Evolutionary conservation across 2,113 vertebrate genomes (phyloP), one percentile per base, ranked within the genome.

Genomic region (Polypterus senegalus): DNA sequence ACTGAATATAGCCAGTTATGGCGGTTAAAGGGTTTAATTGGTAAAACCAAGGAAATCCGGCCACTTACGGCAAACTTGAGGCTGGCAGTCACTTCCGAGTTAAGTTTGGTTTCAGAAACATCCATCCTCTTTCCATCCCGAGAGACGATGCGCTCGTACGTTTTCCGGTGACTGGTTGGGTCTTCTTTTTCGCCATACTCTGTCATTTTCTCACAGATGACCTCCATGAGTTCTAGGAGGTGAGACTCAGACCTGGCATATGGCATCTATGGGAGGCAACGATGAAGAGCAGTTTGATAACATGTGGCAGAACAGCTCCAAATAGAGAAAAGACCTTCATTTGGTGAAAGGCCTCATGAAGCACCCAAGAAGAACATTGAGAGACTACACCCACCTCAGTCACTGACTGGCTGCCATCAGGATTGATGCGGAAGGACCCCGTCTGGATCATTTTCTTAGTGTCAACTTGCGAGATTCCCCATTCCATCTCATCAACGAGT

Each of bases 401-500:
- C 6, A 94, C 82, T 0, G 92, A 95, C 73, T 97, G 94, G 75
- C 89, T 94, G 68, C 95, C 95, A 5, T 98, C 93, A 0, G 93
- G 94, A 69, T 97, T 97, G 79, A 98, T 95, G 53, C 92, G 83
- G 73, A 94, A 98, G 1, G 94, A 96, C 61, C 93, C 93, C 9
- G 92, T 91, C 78, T 97, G 91, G 78, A 94, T 93, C 73, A 86
- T 93, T 76, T 93, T 98, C 77, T 89, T 89, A 44, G 92, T 92
- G 58, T 98, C 94, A 3, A 94, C 79, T 64, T 88, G 90, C 7
- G 89, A 76, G n/a, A 98, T 93, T 66, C 91, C 90, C 92, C 92
- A 98, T 63, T 97, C 92, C 80, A 98, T 78, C 77, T 98, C 94
- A 45, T 98, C 95, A 65, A 98, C 93, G 71, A 98, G 79, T 0